Conservation (phyloP, 2,113 vertebrate genomes). For the Actenoides hombroni region DNA sequence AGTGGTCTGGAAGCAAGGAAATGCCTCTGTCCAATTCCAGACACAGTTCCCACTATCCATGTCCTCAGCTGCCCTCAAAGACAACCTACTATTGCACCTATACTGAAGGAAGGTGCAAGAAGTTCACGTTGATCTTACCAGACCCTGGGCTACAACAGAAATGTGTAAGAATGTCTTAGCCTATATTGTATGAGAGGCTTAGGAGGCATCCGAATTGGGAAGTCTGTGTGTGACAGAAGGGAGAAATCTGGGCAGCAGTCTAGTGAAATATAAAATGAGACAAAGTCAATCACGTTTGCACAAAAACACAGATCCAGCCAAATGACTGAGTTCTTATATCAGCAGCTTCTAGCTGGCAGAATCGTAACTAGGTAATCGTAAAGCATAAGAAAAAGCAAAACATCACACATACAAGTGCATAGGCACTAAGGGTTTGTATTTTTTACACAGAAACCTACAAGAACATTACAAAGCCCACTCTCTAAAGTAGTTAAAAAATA, state of each 20-base stretch:
- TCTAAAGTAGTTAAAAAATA: neutral
- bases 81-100: neutral
- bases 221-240: conserved; percentile 6
- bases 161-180: neutral
- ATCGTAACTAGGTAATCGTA: neutral
- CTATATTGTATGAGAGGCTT: neutral
- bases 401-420: neutral
- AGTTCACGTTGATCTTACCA: neutral
- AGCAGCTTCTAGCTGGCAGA: conserved; percentile 1
- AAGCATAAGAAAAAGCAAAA: conserved; percentile 7
- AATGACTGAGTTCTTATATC: neutral
- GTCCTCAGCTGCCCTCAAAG: neutral
- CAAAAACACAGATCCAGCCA: conserved; percentile 32
- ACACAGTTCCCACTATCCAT: neutral
- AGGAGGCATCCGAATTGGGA: neutral
- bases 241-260: conserved; percentile 29
- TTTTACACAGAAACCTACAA: neutral
- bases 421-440: neutral
- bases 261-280: conserved; percentile 33
- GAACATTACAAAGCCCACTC: neutral
- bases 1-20: neutral
- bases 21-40: neutral
- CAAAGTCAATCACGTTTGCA: conserved; percentile 19
- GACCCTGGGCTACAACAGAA: neutral
- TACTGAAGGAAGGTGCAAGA: neutral